Conservation (phyloP, 2,113 vertebrate species). For the Poecilia latipinna region DNA sequence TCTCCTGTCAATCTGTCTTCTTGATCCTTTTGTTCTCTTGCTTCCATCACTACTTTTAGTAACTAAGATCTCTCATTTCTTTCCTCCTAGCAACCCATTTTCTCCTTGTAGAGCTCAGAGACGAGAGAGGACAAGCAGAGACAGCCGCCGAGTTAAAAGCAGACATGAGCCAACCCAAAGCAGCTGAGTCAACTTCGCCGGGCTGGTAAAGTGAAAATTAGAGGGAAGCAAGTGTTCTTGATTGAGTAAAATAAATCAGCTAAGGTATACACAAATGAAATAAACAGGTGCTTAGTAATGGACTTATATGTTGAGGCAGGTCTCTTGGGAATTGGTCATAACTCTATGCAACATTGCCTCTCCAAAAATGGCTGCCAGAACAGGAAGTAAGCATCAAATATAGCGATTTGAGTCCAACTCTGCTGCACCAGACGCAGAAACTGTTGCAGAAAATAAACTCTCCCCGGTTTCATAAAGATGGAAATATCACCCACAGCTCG, state of each 20-base stretch:
- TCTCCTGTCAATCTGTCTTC: constrained; percentile 41
- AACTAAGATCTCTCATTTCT: constrained; percentile 19
- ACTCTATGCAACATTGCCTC: background rate
- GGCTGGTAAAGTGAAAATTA: background rate
- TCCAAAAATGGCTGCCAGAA: constrained; percentile 3
- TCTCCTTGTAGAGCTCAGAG: constrained; percentile 45
- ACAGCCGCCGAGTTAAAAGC: too few species aligned
- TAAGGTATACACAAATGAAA: background rate
- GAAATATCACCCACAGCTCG: constrained; percentile 2
- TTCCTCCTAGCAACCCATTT: constrained; percentile 21
- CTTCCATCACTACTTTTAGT: constrained; percentile 18
- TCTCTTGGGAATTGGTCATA: background rate
- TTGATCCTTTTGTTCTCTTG: constrained; percentile 21
- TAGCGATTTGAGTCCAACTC: background rate
- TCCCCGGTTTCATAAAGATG: background rate
- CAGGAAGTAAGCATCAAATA: constrained; percentile 19
- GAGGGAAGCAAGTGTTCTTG: background rate
- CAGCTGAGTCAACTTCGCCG: constrained; percentile 2
- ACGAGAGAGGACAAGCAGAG: constrained; percentile 53
- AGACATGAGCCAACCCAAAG: constrained; percentile 39
- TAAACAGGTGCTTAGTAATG: background rate
- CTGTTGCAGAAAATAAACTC: constrained; percentile 1
- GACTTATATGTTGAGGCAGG: background rate
- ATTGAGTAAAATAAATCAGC: background rate
- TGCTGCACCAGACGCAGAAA: constrained; percentile 14